A percentile compares a stretch with the other conserved stretches of the same genome.
phyloP scores from a whole-genome alignment of 2,113 vertebrate species.

The Peromyscus maniculatus region DNA sequence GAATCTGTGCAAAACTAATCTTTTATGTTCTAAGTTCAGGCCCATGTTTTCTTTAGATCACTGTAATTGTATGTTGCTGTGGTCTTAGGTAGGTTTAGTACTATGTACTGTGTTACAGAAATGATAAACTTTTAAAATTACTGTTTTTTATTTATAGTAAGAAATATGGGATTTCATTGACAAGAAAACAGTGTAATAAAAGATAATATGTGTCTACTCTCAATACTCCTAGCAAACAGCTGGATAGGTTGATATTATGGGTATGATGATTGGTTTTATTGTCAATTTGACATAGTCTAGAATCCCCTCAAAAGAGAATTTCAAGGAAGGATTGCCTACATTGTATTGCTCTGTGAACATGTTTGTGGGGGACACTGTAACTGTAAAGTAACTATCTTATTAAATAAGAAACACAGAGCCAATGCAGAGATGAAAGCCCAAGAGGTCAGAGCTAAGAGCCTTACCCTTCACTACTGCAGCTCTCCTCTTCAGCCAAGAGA shows the following conservation, averaged over 20 bases:
- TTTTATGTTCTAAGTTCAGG: background rate
- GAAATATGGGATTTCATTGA: background rate
- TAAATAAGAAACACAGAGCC: too few species aligned
- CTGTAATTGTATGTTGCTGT: background rate
- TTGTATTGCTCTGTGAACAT: background rate
- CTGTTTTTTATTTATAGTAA: conserved; percentile 17
- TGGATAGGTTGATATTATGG: background rate
- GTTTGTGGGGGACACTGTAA: too few species aligned
- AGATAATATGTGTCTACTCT: background rate
- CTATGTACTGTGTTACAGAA: background rate
- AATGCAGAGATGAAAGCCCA: too few species aligned
- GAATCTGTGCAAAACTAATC: background rate
- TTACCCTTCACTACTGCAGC: too few species aligned
- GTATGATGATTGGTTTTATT: background rate
- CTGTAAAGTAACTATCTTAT: too few species aligned
- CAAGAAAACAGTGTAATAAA: background rate
- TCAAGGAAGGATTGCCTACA: background rate
- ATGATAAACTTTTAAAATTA: background rate
- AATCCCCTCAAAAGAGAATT: background rate
- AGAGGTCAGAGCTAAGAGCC: too few species aligned
- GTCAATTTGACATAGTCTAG: background rate
- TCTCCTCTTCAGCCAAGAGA: too few species aligned
- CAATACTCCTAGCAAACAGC: background rate
- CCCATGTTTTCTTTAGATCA: conserved; percentile 23
- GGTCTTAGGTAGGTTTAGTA: background rate